Base-by-base conservation (phyloP, 35 echinoderm and acorn worm species). In the Ptychodera flava region DNA sequence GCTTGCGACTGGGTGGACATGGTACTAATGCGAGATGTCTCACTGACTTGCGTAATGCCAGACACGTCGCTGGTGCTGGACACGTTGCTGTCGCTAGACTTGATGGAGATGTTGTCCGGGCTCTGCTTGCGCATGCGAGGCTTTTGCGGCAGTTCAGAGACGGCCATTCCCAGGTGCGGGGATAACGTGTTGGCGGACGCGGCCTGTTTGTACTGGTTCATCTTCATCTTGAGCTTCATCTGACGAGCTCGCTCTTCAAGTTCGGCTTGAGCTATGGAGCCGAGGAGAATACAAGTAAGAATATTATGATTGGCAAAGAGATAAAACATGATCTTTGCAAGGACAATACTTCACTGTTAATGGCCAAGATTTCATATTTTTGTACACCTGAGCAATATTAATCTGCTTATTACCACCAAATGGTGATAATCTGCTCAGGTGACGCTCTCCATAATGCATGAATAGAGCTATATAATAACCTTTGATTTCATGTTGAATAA, bases 101-200 rank as follows among this genome's bases (percentile, higher is more conserved):
- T 99, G 77, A 99, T 91, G 82, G 93, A 94, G 82, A 99, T 94
- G 85, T 99, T 99, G 83, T 99, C 96, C 0, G 96, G 96, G 86
- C 96, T 99, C 83, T 99, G 96, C 90, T 99, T 99, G 22, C 93
- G 90, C 16, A 83, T 88, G 36, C 85, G 88, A 78, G 15, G 89
- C 27, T 84, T 76, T 6, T 80, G 81, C 0, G 79, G 77, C 30
- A 86, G 30, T 37, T 28, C 34, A 10, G 82, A 78, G 14, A 33
- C 32, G 0, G 76, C 76, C 82, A 80, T 80, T 22, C 53, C 77
- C 37, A 90, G 90, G 32, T 91, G 92, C 83, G 95, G 92, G 80
- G 92, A 90, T 33, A 98, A 85, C 77, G 89, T 89, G 85, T 93
- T 94, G 80, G 89, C 92, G 16, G 90, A 87, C 12, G 89, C 92